phyloP scores from a whole-genome alignment of 30 jellyfish, hydroid and myxozoan genomes.

The Cassiopea andromeda region DNA sequence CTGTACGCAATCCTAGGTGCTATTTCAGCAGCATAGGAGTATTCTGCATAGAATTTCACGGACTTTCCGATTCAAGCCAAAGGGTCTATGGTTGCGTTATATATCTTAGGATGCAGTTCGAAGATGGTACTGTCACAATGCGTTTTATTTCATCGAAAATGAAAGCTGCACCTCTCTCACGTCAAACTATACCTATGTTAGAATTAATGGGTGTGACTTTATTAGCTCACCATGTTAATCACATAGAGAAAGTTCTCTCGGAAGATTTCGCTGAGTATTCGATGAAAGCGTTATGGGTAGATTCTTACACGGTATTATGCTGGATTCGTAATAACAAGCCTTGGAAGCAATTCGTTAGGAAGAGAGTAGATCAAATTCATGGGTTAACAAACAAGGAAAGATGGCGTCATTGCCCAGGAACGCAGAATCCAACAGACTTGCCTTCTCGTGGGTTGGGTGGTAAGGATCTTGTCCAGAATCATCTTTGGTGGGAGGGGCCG shows the following conservation, averaged over 20 bases:
- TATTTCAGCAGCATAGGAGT: constrained; percentile 3
- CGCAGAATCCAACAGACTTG: constrained; percentile 25
- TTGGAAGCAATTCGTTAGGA: background rate
- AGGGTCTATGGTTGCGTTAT: constrained; percentile 14
- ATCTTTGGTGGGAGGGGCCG: constrained; percentile 46
- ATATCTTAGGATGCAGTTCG: constrained; percentile 12
- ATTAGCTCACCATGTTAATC: constrained; percentile 2
- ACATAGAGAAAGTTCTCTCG: background rate
- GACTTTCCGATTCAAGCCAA: constrained; percentile 44
- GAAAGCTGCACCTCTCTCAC: constrained; percentile 12
- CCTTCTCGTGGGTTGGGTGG: constrained; percentile 52
- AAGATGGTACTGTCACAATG: background rate
- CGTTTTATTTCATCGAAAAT: constrained; percentile 26
- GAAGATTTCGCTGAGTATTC: background rate
- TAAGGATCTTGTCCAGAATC: constrained; percentile 19
- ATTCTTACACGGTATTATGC: constrained; percentile 12
- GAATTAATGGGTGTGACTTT: constrained; percentile 11
- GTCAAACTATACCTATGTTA: constrained; percentile 30
- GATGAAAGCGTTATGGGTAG: constrained; percentile 9
- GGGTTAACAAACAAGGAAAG: background rate
- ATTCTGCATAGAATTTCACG: background rate
- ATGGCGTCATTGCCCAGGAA: constrained; percentile 49
- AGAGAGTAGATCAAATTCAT: constrained; percentile 4
- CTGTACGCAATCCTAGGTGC: constrained; percentile 18
- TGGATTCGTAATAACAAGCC: constrained; percentile 29